phyloP scores from a whole-genome alignment of 2,113 vertebrate genomes.

The Dromaius novaehollandiae region DNA sequence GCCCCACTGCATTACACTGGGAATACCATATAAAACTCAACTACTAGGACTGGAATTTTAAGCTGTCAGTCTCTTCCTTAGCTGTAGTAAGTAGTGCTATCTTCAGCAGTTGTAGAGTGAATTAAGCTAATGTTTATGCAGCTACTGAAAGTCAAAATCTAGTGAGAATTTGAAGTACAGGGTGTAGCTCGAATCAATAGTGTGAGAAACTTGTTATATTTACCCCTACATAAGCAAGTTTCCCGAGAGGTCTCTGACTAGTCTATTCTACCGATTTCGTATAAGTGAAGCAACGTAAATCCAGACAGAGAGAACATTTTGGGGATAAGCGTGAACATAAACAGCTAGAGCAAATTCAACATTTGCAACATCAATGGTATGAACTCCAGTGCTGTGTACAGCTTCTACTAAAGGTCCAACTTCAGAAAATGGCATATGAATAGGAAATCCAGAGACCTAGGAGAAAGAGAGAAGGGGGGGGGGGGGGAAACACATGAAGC shows the following conservation, averaged over 20 bases:
- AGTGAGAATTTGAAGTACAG: not conserved
- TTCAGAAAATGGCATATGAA: slow-evolving; percentile 93
- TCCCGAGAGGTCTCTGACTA: not conserved
- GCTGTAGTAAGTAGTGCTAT: not conserved
- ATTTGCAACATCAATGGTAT: slow-evolving; percentile 83
- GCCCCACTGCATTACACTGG: not conserved
- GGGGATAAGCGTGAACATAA: slow-evolving; percentile 92
- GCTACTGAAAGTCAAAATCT: not conserved
- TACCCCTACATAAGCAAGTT: not conserved
- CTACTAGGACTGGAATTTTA: not conserved
- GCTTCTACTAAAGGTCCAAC: slow-evolving; percentile 88
- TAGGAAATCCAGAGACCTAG: slow-evolving; percentile 94
- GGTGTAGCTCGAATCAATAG: not conserved
- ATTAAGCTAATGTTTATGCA: not conserved
- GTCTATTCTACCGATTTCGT: slow-evolving; percentile 66
- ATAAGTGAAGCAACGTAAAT: slow-evolving; percentile 94
- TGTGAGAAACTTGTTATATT: not conserved
- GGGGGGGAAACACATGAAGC: too few species aligned
- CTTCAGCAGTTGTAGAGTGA: not conserved
- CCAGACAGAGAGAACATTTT: slow-evolving; percentile 92
- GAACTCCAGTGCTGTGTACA: slow-evolving; percentile 92
- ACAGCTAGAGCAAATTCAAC: slow-evolving; percentile 95
- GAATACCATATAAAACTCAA: too few species aligned
- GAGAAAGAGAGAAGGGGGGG: not conserved
- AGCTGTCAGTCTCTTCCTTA: not conserved